Evolutionary conservation across 2,113 vertebrate genomes (phyloP), one percentile per base, ranked within the genome.

Genomic region (Callipepla squamata): DNA sequence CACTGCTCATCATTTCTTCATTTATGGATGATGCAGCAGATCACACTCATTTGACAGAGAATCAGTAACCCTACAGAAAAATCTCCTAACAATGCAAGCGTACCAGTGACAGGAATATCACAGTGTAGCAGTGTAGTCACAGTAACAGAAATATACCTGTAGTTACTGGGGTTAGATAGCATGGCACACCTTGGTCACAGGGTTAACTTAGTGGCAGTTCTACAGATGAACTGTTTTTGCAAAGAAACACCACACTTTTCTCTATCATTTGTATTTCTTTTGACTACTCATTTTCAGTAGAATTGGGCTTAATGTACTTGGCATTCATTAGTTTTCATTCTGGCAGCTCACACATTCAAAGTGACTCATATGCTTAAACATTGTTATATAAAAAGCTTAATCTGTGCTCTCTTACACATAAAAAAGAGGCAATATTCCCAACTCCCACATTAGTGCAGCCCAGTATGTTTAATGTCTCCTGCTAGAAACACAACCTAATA

Each of bases 121-220:
- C 5, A 2, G 13, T 1, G 3, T 3, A 36, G 30, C 2, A 28
- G 14, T 22, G 25, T 2, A 53, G 50, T 14, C 8, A 5, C 62
- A 55, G 58, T 4, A 30, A 45, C 57, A 88, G 17, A 55, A 67
- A 63, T 13, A 8, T 6, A 1, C 8, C 11, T 40, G 36, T 18
- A 22, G 38, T 6, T 23, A 3, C 65, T 22, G 48, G 2, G 0
- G 28, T 80, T 30, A 65, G 25, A 32, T 44, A 23, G 23, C n/a
- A 28, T 1, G 1, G 40, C 44, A 14, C 8, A 59, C 13, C n/a
- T 47, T 38, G 22, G 25, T 14, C 2, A 2, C 5, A 2, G 17
- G 42, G 28, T 23, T 69, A 11, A 45, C 66, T 20, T 10, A 20
- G 22, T 26, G 36, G 2, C 17, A 16, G 15, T 89, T 76, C 42